Evolutionary conservation across 2,797 vertebrate genomes (phyloP).

Genomic region (Tenualosa ilisha): DNA sequence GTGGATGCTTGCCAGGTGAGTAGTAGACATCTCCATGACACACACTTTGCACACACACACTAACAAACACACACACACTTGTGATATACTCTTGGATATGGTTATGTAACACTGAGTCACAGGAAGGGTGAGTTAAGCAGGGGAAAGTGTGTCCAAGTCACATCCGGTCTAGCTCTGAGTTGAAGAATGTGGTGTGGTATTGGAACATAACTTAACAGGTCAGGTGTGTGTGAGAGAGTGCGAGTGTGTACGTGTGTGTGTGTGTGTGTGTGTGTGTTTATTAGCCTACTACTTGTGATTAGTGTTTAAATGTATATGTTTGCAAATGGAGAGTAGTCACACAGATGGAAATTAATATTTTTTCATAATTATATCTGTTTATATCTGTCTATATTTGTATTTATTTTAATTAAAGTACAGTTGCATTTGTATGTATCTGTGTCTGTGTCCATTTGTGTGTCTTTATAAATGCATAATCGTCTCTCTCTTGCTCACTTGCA

Average conservation of each 20-base stretch:
- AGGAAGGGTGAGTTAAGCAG: not conserved
- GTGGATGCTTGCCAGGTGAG: constrained; percentile 91
- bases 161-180: not conserved
- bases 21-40: not conserved
- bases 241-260: not conserved
- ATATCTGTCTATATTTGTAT: not conserved
- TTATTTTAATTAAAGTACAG: too few species aligned
- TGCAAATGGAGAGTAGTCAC: not conserved
- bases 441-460: not conserved
- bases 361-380: too few species aligned
- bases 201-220: not conserved
- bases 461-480: too few species aligned
- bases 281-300: not conserved
- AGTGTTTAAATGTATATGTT: not conserved
- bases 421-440: not conserved
- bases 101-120: not conserved
- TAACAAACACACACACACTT: not conserved
- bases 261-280: not conserved
- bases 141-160: not conserved
- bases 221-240: too few species aligned
- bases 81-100: not conserved
- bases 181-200: not conserved
- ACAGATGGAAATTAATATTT: too few species aligned
- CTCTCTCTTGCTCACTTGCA: not conserved
- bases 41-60: not conserved